These are phyloP conservation scores for Neodiprion lecontei DNA, from an alignment of 1,140 invertebrate genomes.

Conservation along the genomic window DNA sequence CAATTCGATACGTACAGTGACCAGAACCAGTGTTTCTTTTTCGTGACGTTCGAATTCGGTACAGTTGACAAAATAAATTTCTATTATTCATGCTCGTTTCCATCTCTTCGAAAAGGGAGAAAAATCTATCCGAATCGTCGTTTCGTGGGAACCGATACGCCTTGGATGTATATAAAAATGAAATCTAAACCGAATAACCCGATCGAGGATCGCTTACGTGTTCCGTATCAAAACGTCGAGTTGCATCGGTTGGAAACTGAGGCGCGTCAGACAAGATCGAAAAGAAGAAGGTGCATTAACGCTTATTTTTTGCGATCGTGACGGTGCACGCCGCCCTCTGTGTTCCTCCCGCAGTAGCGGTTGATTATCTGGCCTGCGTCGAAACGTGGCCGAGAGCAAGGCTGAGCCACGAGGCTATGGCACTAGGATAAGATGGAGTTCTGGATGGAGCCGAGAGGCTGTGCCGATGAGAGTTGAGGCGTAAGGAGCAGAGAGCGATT, in stretches of 20 bases:
- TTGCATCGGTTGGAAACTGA: too few species aligned
- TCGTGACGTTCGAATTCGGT: neutral
- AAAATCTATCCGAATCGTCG: slow-evolving; percentile 15
- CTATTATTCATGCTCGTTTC: neutral
- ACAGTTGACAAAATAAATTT: too few species aligned
- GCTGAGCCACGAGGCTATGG: neutral
- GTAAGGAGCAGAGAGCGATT: neutral
- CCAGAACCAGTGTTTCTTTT: slow-evolving; percentile 19
- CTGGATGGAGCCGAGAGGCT: neutral
- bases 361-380: neutral
- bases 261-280: neutral
- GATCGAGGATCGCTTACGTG: neutral
- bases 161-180: too few species aligned
- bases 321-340: neutral
- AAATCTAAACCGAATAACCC: neutral
- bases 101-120: slow-evolving; percentile 22
- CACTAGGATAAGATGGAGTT: neutral
- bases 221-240: neutral
- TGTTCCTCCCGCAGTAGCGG: neutral
- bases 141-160: slow-evolving; percentile 5
- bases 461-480: neutral
- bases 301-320: neutral
- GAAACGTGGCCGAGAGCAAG: neutral
- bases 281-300: neutral
- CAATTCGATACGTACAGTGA: neutral